Conservation (phyloP, 1,140 invertebrate genomes). For the Stenopsyche tienmushanensis region DNA sequence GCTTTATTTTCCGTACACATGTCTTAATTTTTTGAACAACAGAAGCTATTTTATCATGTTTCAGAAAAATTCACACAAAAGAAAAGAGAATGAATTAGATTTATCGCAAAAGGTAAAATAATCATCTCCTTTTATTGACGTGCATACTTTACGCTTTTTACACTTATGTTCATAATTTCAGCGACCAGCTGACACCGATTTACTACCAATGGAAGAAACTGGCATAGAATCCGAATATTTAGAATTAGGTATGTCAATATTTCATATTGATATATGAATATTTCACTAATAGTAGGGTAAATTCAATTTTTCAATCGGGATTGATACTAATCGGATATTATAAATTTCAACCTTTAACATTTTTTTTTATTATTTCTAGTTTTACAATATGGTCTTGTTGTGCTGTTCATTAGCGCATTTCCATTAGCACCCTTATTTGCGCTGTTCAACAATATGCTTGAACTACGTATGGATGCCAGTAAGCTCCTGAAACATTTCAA, state of each 20-base stretch:
- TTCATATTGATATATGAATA: too few species aligned
- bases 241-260: too few species aligned
- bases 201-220: too few species aligned
- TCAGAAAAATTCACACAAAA: neutral
- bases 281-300: too few species aligned
- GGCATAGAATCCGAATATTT: too few species aligned
- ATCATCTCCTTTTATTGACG: slow-evolving; percentile 3
- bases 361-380: slow-evolving; percentile 56
- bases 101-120: neutral
- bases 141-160: too few species aligned
- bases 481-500: slow-evolving; percentile 82
- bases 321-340: too few species aligned
- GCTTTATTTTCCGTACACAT: neutral
- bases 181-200: too few species aligned
- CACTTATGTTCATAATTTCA: too few species aligned
- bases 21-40: too few species aligned
- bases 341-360: too few species aligned
- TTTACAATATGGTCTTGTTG: slow-evolving; percentile 85
- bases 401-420: slow-evolving; percentile 63
- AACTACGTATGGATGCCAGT: slow-evolving; percentile 85
- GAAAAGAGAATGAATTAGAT: neutral
- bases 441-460: slow-evolving; percentile 53
- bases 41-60: neutral
- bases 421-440: slow-evolving; percentile 41
- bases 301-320: too few species aligned